Conservation (phyloP, 2,113 vertebrate species). For the Spermophilus dauricus region DNA sequence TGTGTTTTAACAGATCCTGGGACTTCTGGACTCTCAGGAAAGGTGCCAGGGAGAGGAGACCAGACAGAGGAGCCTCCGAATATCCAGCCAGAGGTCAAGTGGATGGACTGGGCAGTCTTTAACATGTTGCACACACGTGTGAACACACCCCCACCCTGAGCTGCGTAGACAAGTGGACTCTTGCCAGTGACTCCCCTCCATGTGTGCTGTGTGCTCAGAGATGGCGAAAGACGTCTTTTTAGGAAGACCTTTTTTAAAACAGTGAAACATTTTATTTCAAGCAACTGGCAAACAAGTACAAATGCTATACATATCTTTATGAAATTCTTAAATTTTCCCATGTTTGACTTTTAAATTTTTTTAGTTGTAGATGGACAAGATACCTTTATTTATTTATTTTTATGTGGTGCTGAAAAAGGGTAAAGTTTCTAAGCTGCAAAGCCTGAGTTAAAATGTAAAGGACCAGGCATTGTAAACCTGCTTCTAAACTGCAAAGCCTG, state of each 20-base stretch:
- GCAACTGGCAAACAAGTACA: background rate
- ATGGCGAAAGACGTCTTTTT: too few species aligned
- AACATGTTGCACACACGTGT: background rate
- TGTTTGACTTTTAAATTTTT: background rate
- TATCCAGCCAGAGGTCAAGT: background rate
- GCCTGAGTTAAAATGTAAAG: too few species aligned
- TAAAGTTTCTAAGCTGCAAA: too few species aligned
- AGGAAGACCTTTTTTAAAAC: background rate
- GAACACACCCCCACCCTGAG: background rate
- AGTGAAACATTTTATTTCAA: background rate
- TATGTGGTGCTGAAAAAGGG: too few species aligned
- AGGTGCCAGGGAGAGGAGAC: background rate
- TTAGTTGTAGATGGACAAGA: too few species aligned
- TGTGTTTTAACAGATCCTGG: background rate
- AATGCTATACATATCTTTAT: background rate
- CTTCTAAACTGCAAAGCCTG: too few species aligned
- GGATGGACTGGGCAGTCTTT: background rate
- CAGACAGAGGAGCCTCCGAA: background rate
- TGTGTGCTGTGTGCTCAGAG: background rate
- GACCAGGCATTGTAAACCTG: too few species aligned
- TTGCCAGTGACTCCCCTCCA: background rate
- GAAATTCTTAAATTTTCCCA: background rate
- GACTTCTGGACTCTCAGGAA: background rate
- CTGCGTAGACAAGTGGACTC: background rate
- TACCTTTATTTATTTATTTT: too few species aligned